These are phyloP conservation scores for Epinotia bilunana DNA, from an alignment of 2,888 invertebrate species.

Conservation along the genomic window DNA sequence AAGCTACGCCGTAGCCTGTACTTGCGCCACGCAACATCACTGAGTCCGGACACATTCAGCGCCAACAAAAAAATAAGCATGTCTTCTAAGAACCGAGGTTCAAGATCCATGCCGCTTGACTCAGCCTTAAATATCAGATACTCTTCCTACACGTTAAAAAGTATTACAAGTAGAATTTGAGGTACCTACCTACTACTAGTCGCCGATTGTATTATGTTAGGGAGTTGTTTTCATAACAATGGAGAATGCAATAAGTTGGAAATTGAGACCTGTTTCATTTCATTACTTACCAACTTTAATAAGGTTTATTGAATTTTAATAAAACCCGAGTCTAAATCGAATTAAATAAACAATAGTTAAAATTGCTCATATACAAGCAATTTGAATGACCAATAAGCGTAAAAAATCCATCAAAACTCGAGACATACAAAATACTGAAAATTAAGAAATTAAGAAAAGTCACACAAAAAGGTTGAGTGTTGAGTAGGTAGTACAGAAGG, in stretches of 20 bases:
- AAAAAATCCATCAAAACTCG: no score
- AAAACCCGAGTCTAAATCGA: no score
- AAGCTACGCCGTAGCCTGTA: constrained; percentile 10
- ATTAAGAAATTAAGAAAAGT: no score
- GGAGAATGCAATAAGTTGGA: not conserved
- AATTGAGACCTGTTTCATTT: no score
- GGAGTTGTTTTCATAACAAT: not conserved
- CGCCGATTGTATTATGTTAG: not conserved
- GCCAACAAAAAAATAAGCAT: constrained; percentile 70
- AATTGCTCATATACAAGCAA: no score
- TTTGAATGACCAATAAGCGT: no score
- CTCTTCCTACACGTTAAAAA: constrained; percentile 60
- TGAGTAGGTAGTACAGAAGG: no score
- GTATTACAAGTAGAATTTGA: constrained; percentile 8
- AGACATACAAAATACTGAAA: no score
- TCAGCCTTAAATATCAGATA: constrained; percentile 64
- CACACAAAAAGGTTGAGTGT: no score
- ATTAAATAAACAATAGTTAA: no score
- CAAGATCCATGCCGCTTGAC: constrained; percentile 75
- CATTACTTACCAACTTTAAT: no score
- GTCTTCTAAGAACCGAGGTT: constrained; percentile 75
- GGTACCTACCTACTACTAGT: not conserved
- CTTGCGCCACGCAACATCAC: constrained; percentile 65
- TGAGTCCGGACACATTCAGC: constrained; percentile 72
- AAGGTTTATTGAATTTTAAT: no score